Evolutionary conservation across 1,140 invertebrate genomes (phyloP), one percentile per base, ranked within the genome.

Genomic region (Probaryconus sp.): DNA sequence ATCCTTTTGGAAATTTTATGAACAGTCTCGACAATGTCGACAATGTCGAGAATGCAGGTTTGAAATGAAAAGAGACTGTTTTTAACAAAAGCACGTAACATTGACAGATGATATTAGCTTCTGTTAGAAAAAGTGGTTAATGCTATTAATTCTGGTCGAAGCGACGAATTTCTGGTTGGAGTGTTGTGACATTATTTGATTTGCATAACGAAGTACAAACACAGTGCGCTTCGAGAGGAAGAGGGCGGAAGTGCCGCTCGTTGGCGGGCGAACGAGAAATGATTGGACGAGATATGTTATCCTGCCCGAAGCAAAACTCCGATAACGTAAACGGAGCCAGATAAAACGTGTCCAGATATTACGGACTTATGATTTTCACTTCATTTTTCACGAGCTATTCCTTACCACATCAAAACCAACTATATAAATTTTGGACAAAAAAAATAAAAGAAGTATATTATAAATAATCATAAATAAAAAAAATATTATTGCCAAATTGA

Each of bases 151-250:
- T 69, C 48, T 30, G 38, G 47, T 40, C 20, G 7, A 26, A 35
- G 16, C 24, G 35, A 10, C 45, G 40, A 61, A 69, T 61, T 69
- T 61, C 47, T 21, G 6, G 28, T 30, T 11, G 0, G 40, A 40
- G 48, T 50, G 20, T 58, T 58, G 58, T 37, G 50, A 71, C 58
- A 47, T 64, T 71, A 64, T 71, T 71, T 64, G 68, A 71, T 71
- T 71, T 64, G 58, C 68, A 71, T 71, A 71, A 71, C 58, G 68
- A 71, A 71, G 26, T 51, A 64, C 68, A 71, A 71, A 71, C 51
- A 53, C 4, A 28, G 51, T 43, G 17, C 42, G 31, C 16, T 58
- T 11, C 30, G 35, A 64, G 58, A 42, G 35, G 43, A 50, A 50
- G 14, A 37, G 48, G 21, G 45, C 68, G 68, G 68, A 71, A 71